A percentile compares a stretch with the other conserved stretches of the same genome.
Conservation (phyloP, 2,888 invertebrate genomes). For the Nemotelus nigrinus region DNA sequence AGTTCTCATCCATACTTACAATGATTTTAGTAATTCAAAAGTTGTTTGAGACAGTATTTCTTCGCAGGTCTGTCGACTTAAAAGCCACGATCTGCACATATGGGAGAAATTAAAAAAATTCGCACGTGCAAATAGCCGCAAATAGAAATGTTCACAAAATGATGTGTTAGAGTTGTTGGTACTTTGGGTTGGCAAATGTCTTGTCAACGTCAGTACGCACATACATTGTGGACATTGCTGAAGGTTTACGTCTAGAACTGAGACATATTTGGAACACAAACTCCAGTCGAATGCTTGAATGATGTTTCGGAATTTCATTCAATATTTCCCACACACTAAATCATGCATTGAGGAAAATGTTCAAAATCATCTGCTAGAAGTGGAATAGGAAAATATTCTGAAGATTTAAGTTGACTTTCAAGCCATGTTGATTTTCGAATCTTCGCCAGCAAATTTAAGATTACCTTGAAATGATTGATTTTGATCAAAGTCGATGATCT, state of each 20-base stretch:
- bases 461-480: too few relatives aligned
- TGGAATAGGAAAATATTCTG: too few relatives aligned
- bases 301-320: neutral
- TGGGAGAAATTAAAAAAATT: conserved; percentile 31
- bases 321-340: conserved; percentile 32
- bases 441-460: too few relatives aligned
- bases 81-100: conserved; percentile 16
- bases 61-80: conserved; percentile 9
- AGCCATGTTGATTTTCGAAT: too few relatives aligned
- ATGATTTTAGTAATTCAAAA: conserved; percentile 26
- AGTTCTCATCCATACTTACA: conserved; percentile 9
- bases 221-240: neutral
- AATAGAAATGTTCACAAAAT: conserved; percentile 32
- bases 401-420: too few relatives aligned
- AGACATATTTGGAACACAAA: conserved; percentile 18
- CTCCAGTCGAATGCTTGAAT: conserved; percentile 17
- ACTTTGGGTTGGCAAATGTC: neutral
- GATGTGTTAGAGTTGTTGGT: neutral
- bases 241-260: conserved; percentile 1
- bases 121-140: conserved; percentile 42
- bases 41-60: conserved; percentile 27
- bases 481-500: too few relatives aligned
- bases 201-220: neutral
- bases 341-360: too few relatives aligned
- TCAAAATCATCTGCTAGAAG: too few relatives aligned